These are phyloP conservation scores for Rhyacophila evoluta DNA, from an alignment of 2,888 invertebrate species.

Conservation along the genomic window DNA sequence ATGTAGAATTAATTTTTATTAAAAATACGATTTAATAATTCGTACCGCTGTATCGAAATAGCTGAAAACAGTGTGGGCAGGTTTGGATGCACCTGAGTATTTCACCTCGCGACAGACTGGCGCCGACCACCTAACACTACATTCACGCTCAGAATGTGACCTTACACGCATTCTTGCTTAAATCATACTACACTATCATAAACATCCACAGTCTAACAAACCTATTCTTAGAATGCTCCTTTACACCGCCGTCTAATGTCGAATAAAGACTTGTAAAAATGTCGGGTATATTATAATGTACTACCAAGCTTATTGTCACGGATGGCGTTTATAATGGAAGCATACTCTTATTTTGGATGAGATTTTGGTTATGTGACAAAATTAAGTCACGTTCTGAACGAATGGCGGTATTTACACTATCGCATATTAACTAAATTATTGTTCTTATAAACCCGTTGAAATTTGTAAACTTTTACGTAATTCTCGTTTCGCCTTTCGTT, in stretches of 20 bases:
- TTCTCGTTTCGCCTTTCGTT: no score
- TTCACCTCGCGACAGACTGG: slow-evolving; percentile 74
- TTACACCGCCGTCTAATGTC: slow-evolving; percentile 23
- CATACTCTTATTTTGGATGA: neutral
- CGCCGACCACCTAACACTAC: slow-evolving; percentile 64
- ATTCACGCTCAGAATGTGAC: slow-evolving; percentile 49
- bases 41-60: slow-evolving; percentile 38
- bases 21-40: neutral
- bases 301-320: slow-evolving; percentile 13
- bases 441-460: no score
- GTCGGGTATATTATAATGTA: slow-evolving; percentile 5
- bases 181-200: neutral
- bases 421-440: no score
- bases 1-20: no score
- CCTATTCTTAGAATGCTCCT: slow-evolving; percentile 34
- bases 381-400: neutral
- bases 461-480: no score
- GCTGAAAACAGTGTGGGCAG: slow-evolving; percentile 59
- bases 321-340: slow-evolving; percentile 11
- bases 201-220: slow-evolving; percentile 34
- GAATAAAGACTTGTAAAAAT: neutral
- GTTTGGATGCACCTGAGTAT: slow-evolving; percentile 77
- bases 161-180: neutral
- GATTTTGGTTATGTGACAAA: neutral
- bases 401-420: slow-evolving; percentile 7